phyloP scores from a whole-genome alignment of 2,888 invertebrate species.

The Xestobium rufovillosum region DNA sequence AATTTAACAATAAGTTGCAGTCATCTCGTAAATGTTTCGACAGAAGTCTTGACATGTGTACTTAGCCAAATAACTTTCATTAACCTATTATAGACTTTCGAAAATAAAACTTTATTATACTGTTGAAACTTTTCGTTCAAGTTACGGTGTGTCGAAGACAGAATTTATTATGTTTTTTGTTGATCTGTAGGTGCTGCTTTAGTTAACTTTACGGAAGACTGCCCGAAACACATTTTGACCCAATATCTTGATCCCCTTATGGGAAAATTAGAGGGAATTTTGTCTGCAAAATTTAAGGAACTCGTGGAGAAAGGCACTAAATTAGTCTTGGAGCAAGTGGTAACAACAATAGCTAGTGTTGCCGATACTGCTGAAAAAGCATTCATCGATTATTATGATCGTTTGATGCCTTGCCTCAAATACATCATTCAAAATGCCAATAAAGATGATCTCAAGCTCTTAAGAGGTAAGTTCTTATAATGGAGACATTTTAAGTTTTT shows the following conservation, averaged over 20 bases:
- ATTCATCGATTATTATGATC: slow-evolving; percentile 90
- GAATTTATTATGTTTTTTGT: slow-evolving; percentile 24
- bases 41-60: no score
- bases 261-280: slow-evolving; percentile 79
- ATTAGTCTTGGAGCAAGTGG: slow-evolving; percentile 93
- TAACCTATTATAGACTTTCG: no score
- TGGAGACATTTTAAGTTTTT: background rate
- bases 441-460: slow-evolving; percentile 76
- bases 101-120: no score
- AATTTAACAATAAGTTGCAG: no score
- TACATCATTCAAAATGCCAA: slow-evolving; percentile 94
- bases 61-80: no score
- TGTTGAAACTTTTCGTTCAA: no score
- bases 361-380: slow-evolving; percentile 97
- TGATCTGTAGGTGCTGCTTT: slow-evolving; percentile 76
- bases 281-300: slow-evolving; percentile 91
- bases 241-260: slow-evolving; percentile 88
- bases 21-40: no score
- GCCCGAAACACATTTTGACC: slow-evolving; percentile 87
- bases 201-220: slow-evolving; percentile 99
- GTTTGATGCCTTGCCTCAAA: slow-evolving; percentile 89
- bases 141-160: no score
- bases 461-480: slow-evolving; percentile 58
- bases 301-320: slow-evolving; percentile 91
- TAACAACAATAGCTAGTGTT: slow-evolving; percentile 97